Evolutionary conservation across 1,140 invertebrate species (phyloP).

Genomic region (Drosophila takahashii): DNA sequence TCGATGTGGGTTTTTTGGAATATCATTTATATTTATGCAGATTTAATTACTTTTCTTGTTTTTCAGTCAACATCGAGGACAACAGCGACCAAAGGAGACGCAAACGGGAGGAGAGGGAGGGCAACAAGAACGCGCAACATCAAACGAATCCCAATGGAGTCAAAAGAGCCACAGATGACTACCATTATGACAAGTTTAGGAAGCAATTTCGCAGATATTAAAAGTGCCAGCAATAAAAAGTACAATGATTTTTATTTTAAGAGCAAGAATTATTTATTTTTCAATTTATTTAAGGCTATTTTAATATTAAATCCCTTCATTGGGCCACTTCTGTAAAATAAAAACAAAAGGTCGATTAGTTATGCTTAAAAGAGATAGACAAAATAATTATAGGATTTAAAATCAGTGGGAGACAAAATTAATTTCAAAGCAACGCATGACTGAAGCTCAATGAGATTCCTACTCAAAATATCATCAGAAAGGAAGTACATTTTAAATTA

Average conservation of each 20-base stretch:
- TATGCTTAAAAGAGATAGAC: background rate
- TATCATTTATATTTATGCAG: conserved; percentile 1
- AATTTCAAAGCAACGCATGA: conserved; percentile 83
- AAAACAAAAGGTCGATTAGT: conserved; percentile 14
- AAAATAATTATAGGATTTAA: background rate
- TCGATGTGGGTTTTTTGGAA: conserved; percentile 88
- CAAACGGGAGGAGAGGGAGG: conserved; percentile 85
- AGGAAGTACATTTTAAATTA: background rate
- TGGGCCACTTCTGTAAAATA: conserved; percentile 7
- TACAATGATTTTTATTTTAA: background rate
- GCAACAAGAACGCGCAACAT: conserved; percentile 79
- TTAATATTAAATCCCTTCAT: background rate
- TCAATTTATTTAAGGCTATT: background rate
- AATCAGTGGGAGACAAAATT: conserved; percentile 61
- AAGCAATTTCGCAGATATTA: conserved; percentile 97
- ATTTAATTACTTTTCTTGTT: conserved; percentile 54
- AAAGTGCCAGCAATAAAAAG: conserved; percentile 44
- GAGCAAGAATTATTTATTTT: background rate
- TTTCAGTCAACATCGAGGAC: conserved; percentile 93
- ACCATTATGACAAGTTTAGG: conserved; percentile 98
- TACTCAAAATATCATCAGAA: conserved; percentile 82
- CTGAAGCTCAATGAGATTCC: conserved; percentile 88
- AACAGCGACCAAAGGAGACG: conserved; percentile 86
- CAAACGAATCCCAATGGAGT: conserved; percentile 84
- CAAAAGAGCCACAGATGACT: conserved; percentile 96